Evolutionary conservation across 1,140 invertebrate species (phyloP), one percentile per base, ranked within the genome.

Genomic region (Proales similis): DNA sequence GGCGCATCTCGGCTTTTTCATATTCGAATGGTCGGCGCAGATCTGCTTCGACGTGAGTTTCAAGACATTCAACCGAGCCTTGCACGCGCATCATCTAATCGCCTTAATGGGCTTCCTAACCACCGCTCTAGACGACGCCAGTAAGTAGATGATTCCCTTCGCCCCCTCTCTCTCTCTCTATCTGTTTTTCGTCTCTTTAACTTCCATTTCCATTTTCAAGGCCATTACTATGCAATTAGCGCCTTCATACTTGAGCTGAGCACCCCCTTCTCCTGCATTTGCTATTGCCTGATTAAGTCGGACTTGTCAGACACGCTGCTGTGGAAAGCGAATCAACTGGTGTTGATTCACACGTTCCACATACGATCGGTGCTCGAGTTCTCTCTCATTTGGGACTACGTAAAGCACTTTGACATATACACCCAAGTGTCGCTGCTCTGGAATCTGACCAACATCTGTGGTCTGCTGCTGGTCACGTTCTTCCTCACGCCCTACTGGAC

Each of bases 401-500:
- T 70, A 43, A 43, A 66, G 12, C 63, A 71, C 48, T 73, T 69
- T 69, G 53, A 66, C 43, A 68, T 72, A 22, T 68, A 65, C 63
- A 47, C 46, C 3, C 42, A 49, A 19, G 70, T 73, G 68, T 70
- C 70, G 4, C 12, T 57, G 2, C 22, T 65, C 0, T 63, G 69
- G n/a, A 70, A 71, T 42, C 43, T 67, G 2, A 61, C 64, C 6
- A 57, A 72, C 0, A 70, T 71, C 45, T 49, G 63, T 9, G 70
- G 71, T 46, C 64, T 73, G 6, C 26, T 47, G 5, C 49, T 71
- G 2, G 65, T 71, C 2, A 69, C 68, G 1, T 67, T 73, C 36
- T 33, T 71, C 1, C 70, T 73, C 68, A 73, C 72, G 24, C 72
- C 72, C 12, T 73, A 72, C 65, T 73, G 72, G 72, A 72, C 71